Base-by-base conservation (phyloP, 2,113 vertebrate genomes). In the Choloepus hoffmanni region DNA sequence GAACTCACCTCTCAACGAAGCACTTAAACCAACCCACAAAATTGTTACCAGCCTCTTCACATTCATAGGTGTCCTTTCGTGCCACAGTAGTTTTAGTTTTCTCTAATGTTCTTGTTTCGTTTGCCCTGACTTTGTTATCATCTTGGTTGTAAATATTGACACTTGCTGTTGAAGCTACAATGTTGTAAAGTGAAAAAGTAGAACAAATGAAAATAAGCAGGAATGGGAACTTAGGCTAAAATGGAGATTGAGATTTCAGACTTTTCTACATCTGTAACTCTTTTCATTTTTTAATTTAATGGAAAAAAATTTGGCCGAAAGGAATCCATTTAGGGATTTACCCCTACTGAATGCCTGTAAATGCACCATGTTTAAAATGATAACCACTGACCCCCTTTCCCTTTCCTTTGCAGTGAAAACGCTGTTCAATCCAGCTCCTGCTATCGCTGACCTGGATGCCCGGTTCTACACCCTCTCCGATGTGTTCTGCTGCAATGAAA, bases 401-500 rank as follows among this genome's bases (percentile, higher is more conserved):
- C 91, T 21, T 95, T 97, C 72, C 92, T 82, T 98, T 98, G 16
- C 98, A 99, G 99, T 99, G 79, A 99, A 98, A 98, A 99, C 99
- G 53, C 98, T 99, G 97, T 99, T 99, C 98, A 99, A 99, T 98
- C 99, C 99, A 24, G 99, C 99, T 26, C 99, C 99, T 19, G 99
- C 99, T 92, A 92, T 99, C 68, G 97, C 99, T 92, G 98, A 99
- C 97, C 98, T 99, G 97, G 99, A 99, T 96, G 96, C 98, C 43
- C 98, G 96, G 83, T 99, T 99, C 98, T 99, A 99, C 98, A 94
- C 95, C 81, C 96, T 98, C 90, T 99, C 99, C 0, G 99, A 99
- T 93, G 98, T 99, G 97, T 99, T 99, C 98, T 99, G 99, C 98
- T 99, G 99, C 98, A 99, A 99, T 94, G 99, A 99, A 98, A 99